Evolutionary conservation across 2,797 vertebrate species (phyloP).

Genomic region (Ptychobarbus kaznakovi): DNA sequence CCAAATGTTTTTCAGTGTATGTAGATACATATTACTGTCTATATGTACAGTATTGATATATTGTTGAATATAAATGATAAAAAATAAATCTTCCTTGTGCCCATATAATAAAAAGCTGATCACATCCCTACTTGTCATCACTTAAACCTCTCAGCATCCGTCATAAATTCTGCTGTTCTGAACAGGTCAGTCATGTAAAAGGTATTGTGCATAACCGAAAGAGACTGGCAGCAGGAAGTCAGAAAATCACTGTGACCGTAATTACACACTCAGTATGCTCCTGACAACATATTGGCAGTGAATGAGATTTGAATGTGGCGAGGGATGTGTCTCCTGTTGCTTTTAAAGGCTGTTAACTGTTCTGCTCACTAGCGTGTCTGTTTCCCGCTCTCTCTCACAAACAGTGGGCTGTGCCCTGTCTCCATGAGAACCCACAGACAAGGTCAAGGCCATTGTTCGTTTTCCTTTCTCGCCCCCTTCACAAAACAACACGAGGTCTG

Average conservation of each 20-base stretch:
- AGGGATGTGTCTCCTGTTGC: slow-evolving; percentile 50
- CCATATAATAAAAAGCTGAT: too few relatives aligned
- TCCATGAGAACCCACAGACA: slow-evolving; percentile 76
- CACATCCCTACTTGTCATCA: background rate
- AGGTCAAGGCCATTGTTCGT: slow-evolving; percentile 78
- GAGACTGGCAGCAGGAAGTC: slow-evolving; percentile 30
- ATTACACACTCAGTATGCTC: slow-evolving; percentile 29
- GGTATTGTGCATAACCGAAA: background rate
- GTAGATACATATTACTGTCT: background rate
- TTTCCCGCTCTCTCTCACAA: slow-evolving; percentile 34
- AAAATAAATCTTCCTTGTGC: background rate
- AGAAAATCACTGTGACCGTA: slow-evolving; percentile 25
- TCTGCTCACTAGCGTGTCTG: slow-evolving; percentile 29
- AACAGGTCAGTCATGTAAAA: background rate
- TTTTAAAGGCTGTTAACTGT: slow-evolving; percentile 50
- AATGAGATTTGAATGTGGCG: slow-evolving; percentile 42
- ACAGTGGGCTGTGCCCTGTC: slow-evolving; percentile 68
- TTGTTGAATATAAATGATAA: background rate
- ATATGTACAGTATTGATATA: background rate
- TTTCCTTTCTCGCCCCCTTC: slow-evolving; percentile 52
- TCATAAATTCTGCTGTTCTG: background rate
- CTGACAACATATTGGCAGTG: slow-evolving; percentile 31
- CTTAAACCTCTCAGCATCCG: background rate
- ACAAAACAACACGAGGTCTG: slow-evolving; percentile 39
- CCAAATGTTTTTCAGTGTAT: background rate